A percentile compares a stretch with the other conserved stretches of the same genome.
phyloP scores from a whole-genome alignment of 1,140 invertebrate species.

The Lamellibrachia luymesi region DNA sequence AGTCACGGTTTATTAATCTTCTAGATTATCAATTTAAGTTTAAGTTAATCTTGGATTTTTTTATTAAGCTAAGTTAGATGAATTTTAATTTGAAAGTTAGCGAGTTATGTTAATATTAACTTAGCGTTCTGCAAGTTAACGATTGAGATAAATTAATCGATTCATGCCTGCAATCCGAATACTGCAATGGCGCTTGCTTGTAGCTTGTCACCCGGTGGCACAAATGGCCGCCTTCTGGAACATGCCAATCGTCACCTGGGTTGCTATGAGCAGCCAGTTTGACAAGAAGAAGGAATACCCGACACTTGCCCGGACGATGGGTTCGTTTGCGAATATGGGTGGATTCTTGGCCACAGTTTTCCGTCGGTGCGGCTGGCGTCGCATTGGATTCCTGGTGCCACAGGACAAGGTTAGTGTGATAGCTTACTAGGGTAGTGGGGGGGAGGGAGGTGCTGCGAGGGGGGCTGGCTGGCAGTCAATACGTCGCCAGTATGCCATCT shows the following conservation, averaged over 20 bases:
- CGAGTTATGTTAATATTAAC: too few relatives aligned
- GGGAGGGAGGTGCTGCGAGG: too few relatives aligned
- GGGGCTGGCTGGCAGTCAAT: too few relatives aligned
- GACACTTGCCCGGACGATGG: slow-evolving; percentile 25
- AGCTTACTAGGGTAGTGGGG: not conserved
- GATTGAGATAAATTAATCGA: too few relatives aligned
- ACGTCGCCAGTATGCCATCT: too few relatives aligned
- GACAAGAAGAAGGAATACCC: slow-evolving; percentile 20
- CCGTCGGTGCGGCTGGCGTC: slow-evolving; percentile 17
- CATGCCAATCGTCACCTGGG: slow-evolving; percentile 30
- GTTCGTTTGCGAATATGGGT: slow-evolving; percentile 27
- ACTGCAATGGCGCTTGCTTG: not conserved
- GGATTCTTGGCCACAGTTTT: slow-evolving; percentile 25
- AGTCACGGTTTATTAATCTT: not conserved
- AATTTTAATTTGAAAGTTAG: too few relatives aligned
- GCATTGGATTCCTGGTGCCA: not conserved
- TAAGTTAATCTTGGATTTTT: not conserved
- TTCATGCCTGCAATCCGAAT: not conserved
- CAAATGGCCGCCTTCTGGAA: slow-evolving; percentile 30
- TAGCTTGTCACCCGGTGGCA: slow-evolving; percentile 26
- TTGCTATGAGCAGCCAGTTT: slow-evolving; percentile 27
- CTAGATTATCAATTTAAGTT: not conserved
- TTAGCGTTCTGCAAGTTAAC: too few relatives aligned
- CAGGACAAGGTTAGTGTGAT: not conserved
- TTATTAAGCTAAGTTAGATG: too few relatives aligned